A percentile compares a stretch with the other conserved stretches of the same genome.
Evolutionary conservation across 2,888 invertebrate species (phyloP).

Genomic region (Ochropleura plecta): DNA sequence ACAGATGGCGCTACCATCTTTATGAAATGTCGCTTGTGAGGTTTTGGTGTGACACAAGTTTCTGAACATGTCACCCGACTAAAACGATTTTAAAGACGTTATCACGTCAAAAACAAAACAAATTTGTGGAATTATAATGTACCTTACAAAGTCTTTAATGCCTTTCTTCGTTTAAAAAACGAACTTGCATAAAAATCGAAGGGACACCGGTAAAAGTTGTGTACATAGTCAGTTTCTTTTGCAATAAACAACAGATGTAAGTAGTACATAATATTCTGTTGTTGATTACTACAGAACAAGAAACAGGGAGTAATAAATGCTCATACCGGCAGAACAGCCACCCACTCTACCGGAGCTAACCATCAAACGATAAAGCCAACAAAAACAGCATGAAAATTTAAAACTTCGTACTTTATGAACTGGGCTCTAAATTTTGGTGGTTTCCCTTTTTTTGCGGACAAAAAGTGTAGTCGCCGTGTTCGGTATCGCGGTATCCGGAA

Average conservation of each 20-base stretch:
- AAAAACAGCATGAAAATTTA: conserved; percentile 70
- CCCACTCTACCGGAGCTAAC: conserved; percentile 36
- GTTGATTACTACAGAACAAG: neutral
- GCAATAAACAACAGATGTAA: neutral
- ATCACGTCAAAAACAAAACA: no score
- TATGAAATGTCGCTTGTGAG: no score
- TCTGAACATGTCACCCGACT: no score
- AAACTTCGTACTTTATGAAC: conserved; percentile 76
- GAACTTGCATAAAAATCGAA: neutral
- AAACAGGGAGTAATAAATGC: neutral
- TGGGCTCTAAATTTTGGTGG: conserved; percentile 75
- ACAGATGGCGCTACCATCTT: no score
- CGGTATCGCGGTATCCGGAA: conserved; percentile 79
- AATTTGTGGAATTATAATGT: neutral
- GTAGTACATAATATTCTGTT: neutral
- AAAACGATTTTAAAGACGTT: no score
- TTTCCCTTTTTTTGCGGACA: conserved; percentile 73
- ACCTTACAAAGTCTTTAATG: neutral
- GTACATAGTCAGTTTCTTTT: neutral
- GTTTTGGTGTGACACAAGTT: no score
- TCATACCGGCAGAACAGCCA: neutral
- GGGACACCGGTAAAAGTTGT: neutral
- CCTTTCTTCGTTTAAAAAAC: neutral
- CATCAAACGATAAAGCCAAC: conserved; percentile 36
- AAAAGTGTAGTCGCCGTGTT: conserved; percentile 61